Evolutionary conservation across 35 echinoderm and acorn worm genomes (phyloP).

Genomic region (Eucidaris tribuloides): DNA sequence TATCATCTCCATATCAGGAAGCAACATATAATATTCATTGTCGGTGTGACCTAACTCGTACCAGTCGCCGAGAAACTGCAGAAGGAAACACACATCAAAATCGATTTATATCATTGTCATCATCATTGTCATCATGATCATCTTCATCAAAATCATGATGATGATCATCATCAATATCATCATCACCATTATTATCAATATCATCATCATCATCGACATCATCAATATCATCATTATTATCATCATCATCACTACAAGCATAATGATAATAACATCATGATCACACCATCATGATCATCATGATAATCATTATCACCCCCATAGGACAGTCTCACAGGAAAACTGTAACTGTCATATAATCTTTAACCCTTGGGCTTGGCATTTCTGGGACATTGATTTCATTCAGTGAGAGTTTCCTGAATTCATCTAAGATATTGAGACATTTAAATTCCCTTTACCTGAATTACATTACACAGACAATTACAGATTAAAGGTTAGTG

Average conservation of each 20-base stretch:
- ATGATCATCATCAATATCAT: background rate
- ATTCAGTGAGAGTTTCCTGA: too few species aligned
- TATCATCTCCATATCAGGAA: constrained; percentile 23
- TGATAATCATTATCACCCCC: too few species aligned
- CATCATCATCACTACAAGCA: background rate
- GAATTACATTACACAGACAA: too few species aligned
- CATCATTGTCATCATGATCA: background rate
- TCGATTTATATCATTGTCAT: background rate
- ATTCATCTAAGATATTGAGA: too few species aligned
- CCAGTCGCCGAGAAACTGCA: constrained; percentile 53
- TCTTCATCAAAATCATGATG: background rate
- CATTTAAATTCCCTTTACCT: too few species aligned
- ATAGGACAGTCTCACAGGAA: too few species aligned
- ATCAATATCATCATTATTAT: background rate
- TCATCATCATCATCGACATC: too few species aligned
- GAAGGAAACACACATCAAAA: background rate
- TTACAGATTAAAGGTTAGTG: too few species aligned
- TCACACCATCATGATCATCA: too few species aligned
- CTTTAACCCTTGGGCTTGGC: too few species aligned
- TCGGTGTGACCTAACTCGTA: constrained; percentile 31
- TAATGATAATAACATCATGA: background rate
- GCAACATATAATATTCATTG: background rate
- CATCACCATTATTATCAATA: background rate
- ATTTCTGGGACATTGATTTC: too few species aligned
- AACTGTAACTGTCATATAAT: too few species aligned